A percentile compares a stretch with the other conserved stretches of the same genome.
Evolutionary conservation across 2,113 vertebrate species (phyloP).

Genomic region (Macrotis lagotis): DNA sequence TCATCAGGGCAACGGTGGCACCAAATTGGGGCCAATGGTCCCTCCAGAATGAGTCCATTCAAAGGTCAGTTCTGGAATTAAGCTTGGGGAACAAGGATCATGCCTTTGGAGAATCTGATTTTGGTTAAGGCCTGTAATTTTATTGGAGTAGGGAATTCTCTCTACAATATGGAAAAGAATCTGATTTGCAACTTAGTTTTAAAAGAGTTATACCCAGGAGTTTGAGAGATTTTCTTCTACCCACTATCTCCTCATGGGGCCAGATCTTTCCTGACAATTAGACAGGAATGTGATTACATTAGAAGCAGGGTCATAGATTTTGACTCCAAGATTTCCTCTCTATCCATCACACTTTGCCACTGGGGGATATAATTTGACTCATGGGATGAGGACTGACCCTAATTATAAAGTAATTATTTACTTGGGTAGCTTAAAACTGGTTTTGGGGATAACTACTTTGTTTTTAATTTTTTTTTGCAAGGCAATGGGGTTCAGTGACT

Average conservation of each 20-base stretch:
- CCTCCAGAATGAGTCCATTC: neutral
- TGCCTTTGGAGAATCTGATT: neutral
- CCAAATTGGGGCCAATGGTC: neutral
- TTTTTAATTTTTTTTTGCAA: no score
- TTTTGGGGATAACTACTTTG: no score
- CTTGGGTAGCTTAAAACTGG: neutral
- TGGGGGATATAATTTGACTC: neutral
- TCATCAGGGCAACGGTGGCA: constrained; percentile 57
- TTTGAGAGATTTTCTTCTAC: neutral
- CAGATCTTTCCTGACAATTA: neutral
- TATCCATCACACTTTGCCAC: neutral
- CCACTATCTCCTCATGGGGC: neutral
- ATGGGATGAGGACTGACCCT: neutral
- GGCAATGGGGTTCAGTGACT: no score
- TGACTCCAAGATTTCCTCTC: neutral
- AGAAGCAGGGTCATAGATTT: neutral
- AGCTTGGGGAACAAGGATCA: neutral
- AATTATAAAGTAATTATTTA: neutral
- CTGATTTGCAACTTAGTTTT: neutral
- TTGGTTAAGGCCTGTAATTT: neutral
- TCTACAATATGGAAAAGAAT: neutral
- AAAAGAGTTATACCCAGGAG: neutral
- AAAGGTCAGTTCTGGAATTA: neutral
- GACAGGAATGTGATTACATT: neutral
- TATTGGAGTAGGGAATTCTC: neutral